These are phyloP conservation scores for Elephas maximus DNA, from an alignment of 2,113 vertebrate species.

Conservation along the genomic window DNA sequence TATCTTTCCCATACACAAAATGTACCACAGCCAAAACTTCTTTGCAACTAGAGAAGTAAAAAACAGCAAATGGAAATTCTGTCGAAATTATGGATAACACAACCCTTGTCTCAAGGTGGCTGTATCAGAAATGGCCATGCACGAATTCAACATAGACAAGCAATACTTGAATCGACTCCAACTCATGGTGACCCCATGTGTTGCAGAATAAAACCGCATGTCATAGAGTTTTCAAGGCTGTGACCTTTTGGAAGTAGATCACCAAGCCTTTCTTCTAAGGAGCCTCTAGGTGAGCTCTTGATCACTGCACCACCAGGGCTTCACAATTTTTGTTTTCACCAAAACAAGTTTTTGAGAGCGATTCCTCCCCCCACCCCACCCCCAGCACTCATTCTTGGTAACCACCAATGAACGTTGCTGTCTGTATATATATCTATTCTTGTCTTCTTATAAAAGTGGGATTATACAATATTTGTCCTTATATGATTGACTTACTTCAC, in stretches of 20 bases:
- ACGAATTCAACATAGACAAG: not conserved
- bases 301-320: too few species aligned
- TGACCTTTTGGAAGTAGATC: not conserved
- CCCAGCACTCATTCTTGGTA: too few species aligned
- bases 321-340: too few species aligned
- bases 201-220: not conserved
- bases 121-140: not conserved
- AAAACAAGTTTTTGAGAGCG: too few species aligned
- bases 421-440: too few species aligned
- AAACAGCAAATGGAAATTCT: not conserved
- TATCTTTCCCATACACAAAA: conserved; percentile 35
- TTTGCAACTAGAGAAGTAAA: conserved; percentile 2
- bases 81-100: not conserved
- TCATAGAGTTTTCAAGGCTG: not conserved
- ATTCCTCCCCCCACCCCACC: too few species aligned
- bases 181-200: not conserved
- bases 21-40: not conserved
- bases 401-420: too few species aligned
- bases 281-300: not conserved
- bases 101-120: not conserved
- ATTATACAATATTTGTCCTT: too few species aligned
- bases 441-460: too few species aligned
- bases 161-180: not conserved
- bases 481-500: too few species aligned
- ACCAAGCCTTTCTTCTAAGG: not conserved